Evolutionary conservation across 2,797 vertebrate genomes (phyloP).

Genomic region (Helicolenus hilgendorfi): DNA sequence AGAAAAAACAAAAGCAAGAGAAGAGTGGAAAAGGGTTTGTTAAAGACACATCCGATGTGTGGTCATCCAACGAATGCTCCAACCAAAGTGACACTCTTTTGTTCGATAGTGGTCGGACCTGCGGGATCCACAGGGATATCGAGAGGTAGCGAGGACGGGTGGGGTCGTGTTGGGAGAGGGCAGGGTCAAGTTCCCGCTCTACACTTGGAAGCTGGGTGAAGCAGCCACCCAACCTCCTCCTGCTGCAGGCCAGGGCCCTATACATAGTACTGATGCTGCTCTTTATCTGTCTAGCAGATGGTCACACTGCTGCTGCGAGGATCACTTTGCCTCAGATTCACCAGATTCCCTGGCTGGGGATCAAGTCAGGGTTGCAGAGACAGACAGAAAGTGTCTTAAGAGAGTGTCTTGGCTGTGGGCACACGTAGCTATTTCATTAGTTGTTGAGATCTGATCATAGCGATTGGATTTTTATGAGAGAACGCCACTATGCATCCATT

Average conservation of each 20-base stretch:
- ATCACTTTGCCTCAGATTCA: slow-evolving; percentile 89
- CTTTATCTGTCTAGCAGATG: slow-evolving; percentile 92
- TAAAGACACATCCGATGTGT: background rate
- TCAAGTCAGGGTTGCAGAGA: slow-evolving; percentile 68
- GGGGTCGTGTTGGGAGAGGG: slow-evolving; percentile 41
- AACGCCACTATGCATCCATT: background rate
- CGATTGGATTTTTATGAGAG: slow-evolving; percentile 39
- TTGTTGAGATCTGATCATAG: slow-evolving; percentile 39
- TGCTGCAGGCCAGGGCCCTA: slow-evolving; percentile 83
- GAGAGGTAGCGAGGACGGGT: slow-evolving; percentile 13
- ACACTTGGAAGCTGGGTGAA: slow-evolving; percentile 70
- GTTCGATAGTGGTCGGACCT: background rate
- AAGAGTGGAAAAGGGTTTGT: background rate
- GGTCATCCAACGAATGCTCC: background rate
- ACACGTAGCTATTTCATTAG: slow-evolving; percentile 21
- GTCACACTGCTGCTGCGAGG: slow-evolving; percentile 83
- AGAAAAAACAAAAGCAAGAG: background rate
- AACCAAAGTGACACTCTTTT: background rate
- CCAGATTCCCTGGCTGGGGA: slow-evolving; percentile 85
- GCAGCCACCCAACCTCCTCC: slow-evolving; percentile 70
- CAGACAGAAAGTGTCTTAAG: slow-evolving; percentile 65
- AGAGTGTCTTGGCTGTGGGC: slow-evolving; percentile 24
- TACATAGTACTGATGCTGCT: slow-evolving; percentile 91
- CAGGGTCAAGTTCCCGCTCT: slow-evolving; percentile 82
- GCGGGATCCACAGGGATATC: background rate